Base-by-base conservation (phyloP, 2,888 invertebrate species). In the Leptogaster cylindrica region DNA sequence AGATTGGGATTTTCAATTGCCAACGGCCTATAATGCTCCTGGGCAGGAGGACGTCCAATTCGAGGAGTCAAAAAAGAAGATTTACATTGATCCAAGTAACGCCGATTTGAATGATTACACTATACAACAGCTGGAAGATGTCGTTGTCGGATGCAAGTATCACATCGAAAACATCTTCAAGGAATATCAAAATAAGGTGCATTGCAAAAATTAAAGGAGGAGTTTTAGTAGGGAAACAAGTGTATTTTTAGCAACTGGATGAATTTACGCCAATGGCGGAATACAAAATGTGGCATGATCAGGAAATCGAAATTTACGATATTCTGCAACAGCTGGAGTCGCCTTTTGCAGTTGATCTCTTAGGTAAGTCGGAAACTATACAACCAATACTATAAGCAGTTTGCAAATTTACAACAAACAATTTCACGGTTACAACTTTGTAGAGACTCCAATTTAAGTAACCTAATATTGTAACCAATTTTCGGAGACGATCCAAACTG, bases 181-280 rank as follows among this genome's bases (percentile, higher is more conserved):
- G 58, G 66, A 73, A 0, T 71, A 77, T 2, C 75, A 72, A 20
- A 78, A 79, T 50, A 75, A 74, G 73, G 77, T 77, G 70, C 18
- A n/a, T n/a, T n/a, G n/a, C n/a, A n/a, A n/a, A n/a, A n/a, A n/a
- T 2, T 8, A 8, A 23, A 3, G 25, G 20, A 2, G 25, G 10
- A 16, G 1, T 23, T 3, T 23, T n/a, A 6, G 2, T 10, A 23
- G 4, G 7, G 72, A 20, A 78, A 79, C 48, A 75, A 74, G 77
- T 77, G 68, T 16, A 58, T 61, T 74, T n/a, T 74, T 73, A 86
- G 85, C 80, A 83, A 67, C 85, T 88, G 0, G 84, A 86, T 48
- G 91, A 90, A 0, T 86, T 88, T 68, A 91, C 92, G 0, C 94
- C 95, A 0, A 85, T 95, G 65, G 89, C 92, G 0, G 95, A 95